Conservation (phyloP, 1,140 invertebrate genomes). For the Asbolus verrucosus region DNA sequence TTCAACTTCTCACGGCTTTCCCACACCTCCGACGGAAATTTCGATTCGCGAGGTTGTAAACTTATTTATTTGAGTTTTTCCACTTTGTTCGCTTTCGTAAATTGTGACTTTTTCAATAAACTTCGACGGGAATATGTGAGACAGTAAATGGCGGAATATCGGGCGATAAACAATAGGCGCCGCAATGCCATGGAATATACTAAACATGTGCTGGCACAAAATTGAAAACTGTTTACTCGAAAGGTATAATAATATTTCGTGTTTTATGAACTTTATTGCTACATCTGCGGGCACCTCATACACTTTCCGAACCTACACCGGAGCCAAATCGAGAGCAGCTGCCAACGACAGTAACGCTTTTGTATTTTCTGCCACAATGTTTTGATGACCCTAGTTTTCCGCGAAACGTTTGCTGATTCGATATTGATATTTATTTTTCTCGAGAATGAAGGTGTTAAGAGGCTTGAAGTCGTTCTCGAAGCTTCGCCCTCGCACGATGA, state of each 20-base stretch:
- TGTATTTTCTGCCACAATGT: constrained; percentile 25
- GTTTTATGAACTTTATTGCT: constrained; percentile 40
- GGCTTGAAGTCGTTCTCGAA: no score
- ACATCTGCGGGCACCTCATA: constrained; percentile 40
- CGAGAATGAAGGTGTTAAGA: no score
- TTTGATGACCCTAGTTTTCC: constrained; percentile 21
- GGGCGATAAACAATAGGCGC: constrained; percentile 38
- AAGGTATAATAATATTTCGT: constrained; percentile 41
- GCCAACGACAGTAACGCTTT: constrained; percentile 31
- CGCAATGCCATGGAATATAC: constrained; percentile 25
- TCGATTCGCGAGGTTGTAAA: no score
- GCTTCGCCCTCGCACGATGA: no score
- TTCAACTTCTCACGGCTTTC: not conserved
- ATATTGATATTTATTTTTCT: constrained; percentile 36
- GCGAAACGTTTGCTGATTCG: constrained; percentile 23
- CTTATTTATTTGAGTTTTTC: no score
- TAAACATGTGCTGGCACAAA: constrained; percentile 37
- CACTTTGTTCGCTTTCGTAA: constrained; percentile 2
- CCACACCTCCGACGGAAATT: not conserved
- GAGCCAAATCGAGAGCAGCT: constrained; percentile 34
- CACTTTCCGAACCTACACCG: constrained; percentile 10
- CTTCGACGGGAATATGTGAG: constrained; percentile 29
- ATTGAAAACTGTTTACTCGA: constrained; percentile 45
- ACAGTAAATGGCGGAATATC: constrained; percentile 32
- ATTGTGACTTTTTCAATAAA: constrained; percentile 33